These are phyloP conservation scores for Sebastes nivosus DNA, from an alignment of 2,797 vertebrate species.

Conservation along the genomic window DNA sequence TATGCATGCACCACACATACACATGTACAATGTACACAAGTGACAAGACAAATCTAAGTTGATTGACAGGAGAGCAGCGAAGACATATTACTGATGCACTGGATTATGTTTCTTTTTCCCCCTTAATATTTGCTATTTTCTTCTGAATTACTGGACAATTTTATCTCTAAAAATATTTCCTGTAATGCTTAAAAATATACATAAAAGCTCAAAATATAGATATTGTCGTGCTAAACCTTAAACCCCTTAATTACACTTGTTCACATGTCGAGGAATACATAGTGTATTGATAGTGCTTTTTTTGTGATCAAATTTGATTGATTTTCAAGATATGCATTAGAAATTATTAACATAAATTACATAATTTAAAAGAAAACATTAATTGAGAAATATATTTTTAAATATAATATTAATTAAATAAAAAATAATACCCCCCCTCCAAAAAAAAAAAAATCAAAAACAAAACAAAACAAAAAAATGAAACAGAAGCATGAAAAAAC, in stretches of 20 bases:
- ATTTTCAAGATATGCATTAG: too few relatives aligned
- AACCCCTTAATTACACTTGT: background rate
- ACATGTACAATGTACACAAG: background rate
- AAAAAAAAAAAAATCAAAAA: too few relatives aligned
- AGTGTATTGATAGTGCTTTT: constrained; percentile 17
- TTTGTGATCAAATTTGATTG: too few relatives aligned
- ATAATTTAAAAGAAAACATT: background rate
- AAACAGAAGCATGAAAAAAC: too few relatives aligned
- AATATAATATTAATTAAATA: background rate
- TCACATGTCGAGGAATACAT: constrained; percentile 20
- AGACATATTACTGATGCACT: background rate
- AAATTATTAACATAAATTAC: background rate
- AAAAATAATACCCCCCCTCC: background rate
- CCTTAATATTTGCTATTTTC: background rate
- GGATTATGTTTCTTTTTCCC: background rate
- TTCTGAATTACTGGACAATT: background rate
- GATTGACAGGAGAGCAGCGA: background rate
- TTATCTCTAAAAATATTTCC: background rate
- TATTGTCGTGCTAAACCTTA: background rate
- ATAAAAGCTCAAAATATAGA: background rate
- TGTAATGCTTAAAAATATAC: background rate
- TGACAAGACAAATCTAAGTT: background rate
- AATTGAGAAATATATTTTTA: too few relatives aligned
- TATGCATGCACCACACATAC: too few relatives aligned
- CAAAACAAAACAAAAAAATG: too few relatives aligned